Base-by-base conservation (phyloP, 2,113 vertebrate species). In the Baryphthengus martii region DNA sequence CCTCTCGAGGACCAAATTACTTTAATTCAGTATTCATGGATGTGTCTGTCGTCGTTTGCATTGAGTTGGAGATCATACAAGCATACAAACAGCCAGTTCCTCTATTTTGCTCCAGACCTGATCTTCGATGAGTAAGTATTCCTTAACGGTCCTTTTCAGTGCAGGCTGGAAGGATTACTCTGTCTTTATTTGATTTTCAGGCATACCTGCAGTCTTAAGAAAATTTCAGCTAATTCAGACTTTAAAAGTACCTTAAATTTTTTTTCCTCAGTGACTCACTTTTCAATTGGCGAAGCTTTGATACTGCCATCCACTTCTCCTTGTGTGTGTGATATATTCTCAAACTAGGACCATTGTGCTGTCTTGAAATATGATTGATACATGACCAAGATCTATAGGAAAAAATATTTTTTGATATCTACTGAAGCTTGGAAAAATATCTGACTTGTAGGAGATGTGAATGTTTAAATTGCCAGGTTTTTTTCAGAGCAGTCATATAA, bases 1-100 rank as follows among this genome's bases (percentile, higher is more conserved):
- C 99, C 99, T 97, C 99, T 99, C 26, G 99, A 99, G 98, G 99
- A 99, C 99, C 99, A 99, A 98, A 99, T 99, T 98, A 99, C 99
- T 96, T 98, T 99, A 98, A 99, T 99, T 98, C 99, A 99, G 98
- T 99, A 99, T 98, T 99, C 99, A 44, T 99, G 99, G 99, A 99
- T 99, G 99, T 99, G 99, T 98, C 98, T 99, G 39, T 99, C 99
- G 85, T 99, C 99, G 37, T 99, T 99, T 98, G 98, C 99, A 94
- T 99, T 99, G 98, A 99, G 99, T 97, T 99, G 99, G 99, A 98
- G 99, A 97, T 99, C 99, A 12, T 99, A 99, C 98, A 99, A 99
- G 98, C 99, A 99, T 96, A 99, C 99, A 95, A 99, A 99, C 96
- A 99, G 98, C 98, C 99, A 99, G 97, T 99, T 99, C 98, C 99